Evolutionary conservation across 2,113 vertebrate species (phyloP).

Genomic region (Gulo gulo): DNA sequence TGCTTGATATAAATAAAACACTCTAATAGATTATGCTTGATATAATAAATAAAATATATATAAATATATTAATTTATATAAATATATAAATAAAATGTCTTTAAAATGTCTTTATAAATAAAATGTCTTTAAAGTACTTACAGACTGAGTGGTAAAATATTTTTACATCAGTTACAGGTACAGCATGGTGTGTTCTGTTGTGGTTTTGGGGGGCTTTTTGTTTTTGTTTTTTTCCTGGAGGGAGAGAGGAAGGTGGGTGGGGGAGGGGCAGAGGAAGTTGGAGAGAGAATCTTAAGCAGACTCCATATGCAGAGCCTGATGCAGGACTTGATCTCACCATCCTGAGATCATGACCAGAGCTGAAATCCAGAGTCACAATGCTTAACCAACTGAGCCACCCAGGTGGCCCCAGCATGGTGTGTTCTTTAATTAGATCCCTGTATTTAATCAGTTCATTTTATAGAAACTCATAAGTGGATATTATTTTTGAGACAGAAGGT

Average conservation of each 20-base stretch:
- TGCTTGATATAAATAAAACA: background rate
- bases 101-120: too few species aligned
- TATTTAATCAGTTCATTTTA: slow-evolving; percentile 48
- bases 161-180: background rate
- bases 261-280: background rate
- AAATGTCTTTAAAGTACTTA: slow-evolving; percentile 15
- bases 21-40: too few species aligned
- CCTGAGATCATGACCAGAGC: background rate
- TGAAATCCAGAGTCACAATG: background rate
- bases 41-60: too few species aligned
- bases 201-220: background rate
- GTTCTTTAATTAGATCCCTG: slow-evolving; percentile 12
- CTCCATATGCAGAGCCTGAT: background rate
- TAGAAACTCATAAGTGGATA: background rate
- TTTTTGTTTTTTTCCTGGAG: background rate
- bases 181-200: background rate
- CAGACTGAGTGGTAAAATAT: background rate
- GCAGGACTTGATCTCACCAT: background rate
- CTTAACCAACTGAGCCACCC: background rate
- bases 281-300: background rate
- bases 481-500: slow-evolving; percentile 35
- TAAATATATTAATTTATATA: too few species aligned
- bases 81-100: too few species aligned
- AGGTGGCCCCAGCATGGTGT: background rate
- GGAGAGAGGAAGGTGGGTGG: background rate